Conservation (phyloP, 1,140 invertebrate species). For the Coelopa frigida region DNA sequence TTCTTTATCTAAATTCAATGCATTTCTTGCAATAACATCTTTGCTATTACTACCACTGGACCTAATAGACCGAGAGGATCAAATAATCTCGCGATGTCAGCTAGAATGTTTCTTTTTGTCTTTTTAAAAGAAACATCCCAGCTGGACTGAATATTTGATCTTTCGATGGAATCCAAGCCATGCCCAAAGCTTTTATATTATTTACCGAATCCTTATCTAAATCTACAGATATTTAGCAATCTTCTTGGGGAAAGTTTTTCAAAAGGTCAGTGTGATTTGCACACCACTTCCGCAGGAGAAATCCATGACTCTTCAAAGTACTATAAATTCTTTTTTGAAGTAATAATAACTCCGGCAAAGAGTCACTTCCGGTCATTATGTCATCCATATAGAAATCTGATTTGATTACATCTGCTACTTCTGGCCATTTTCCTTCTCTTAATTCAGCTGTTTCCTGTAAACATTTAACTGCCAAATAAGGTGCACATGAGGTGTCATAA, state of each 20-base stretch:
- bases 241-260: conserved; percentile 1
- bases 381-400: conserved; percentile 48
- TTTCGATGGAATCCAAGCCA: not conserved
- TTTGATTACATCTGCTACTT: conserved; percentile 22
- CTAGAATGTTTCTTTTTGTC: conserved; percentile 29
- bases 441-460: conserved; percentile 29
- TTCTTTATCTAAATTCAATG: conserved; percentile 23
- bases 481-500: conserved; percentile 31
- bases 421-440: conserved; percentile 19
- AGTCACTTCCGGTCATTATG: conserved; percentile 37
- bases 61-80: conserved; percentile 42
- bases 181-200: conserved; percentile 3
- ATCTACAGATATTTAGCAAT: not conserved
- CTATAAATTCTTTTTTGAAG: conserved; percentile 1
- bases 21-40: conserved; percentile 43
- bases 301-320: conserved; percentile 5
- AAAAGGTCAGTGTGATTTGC: conserved; percentile 10
- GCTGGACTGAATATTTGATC: not conserved
- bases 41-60: conserved; percentile 37
- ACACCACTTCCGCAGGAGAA: conserved; percentile 13
- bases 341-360: conserved; percentile 7
- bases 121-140: conserved; percentile 1
- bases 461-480: conserved; percentile 34
- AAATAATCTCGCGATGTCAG: conserved; percentile 32
- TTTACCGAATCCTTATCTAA: not conserved